Base-by-base conservation (phyloP, 2,888 invertebrate species). In the Cheilosia vernalis region DNA sequence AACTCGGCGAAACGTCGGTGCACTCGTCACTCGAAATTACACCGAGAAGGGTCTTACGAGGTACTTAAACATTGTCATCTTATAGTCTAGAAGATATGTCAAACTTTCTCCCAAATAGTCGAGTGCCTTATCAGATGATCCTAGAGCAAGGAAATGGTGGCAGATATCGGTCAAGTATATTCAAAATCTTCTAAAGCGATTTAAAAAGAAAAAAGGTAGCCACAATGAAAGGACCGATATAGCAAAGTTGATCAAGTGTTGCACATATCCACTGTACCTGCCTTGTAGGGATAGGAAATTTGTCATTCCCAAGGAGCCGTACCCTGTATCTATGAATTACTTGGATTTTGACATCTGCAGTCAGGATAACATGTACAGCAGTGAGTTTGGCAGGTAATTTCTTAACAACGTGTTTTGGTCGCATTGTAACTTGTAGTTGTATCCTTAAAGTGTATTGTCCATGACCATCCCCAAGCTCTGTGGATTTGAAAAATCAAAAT, bases 81-180 rank as follows among this genome's bases (percentile, higher is more conserved):
- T 17, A 13, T 47, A 19, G 17, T 9, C 19, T 2, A 4, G 2
- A 10, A 19, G 2, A 15, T 15, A 49, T 13, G 6, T n/a, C 33
- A 37, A 33, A 19, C 55, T n/a, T 2, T n/a, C 30, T 15, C 37
- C 13, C 49, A 4, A 44, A 15, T 13, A 84, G 85, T 61, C 44
- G 1, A 82, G 40, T 37, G 44, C 56, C 1, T 47, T 69, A 40
- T 66, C 70, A 21, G 56, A 81, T 7, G 56, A 74, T 7, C 69
- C 53, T 10, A 27, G 87, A 15, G 88, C 87, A 0, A 88, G 78
- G 49, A 73, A 66, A 27, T 89, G 89, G 89, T 89, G 89, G 89
- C 37, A 17, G 7, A 74, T 81, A 27, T 84, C 88, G 3, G 42
- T 87, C 1, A 64, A 82, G 9, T 88, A 88, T 40, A 33, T 89